Percentiles rank a stretch among this genome's conserved stretches.
These are phyloP conservation scores for Cyprinella venusta DNA, from an alignment of 2,797 vertebrate genomes.

Conservation along the genomic window DNA sequence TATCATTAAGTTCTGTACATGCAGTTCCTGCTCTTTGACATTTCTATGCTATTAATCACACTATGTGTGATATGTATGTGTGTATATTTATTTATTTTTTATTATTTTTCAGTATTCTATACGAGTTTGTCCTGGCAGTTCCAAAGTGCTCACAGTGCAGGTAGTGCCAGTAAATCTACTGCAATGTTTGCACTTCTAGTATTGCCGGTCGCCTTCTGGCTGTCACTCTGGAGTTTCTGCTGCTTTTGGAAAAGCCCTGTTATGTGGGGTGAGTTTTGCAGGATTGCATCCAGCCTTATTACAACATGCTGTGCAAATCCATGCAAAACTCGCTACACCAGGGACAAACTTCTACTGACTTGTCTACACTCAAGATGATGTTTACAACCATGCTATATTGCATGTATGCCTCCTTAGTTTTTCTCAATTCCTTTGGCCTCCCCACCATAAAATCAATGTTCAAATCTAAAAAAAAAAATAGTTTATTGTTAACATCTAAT, in stretches of 20 bases:
- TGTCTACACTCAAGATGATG: neutral
- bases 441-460: too few relatives aligned
- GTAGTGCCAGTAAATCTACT: constrained; percentile 90
- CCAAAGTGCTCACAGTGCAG: constrained; percentile 99
- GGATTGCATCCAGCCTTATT: constrained; percentile 91
- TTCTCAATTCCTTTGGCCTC: too few relatives aligned
- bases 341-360: neutral
- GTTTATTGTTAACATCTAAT: too few relatives aligned
- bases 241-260: constrained; percentile 33
- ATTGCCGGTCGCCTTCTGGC: constrained; percentile 79
- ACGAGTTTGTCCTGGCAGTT: constrained; percentile 78
- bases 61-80: neutral
- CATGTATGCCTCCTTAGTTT: neutral
- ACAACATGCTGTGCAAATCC: constrained; percentile 97
- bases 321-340: constrained; percentile 95
- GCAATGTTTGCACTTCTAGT: constrained; percentile 97
- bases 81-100: neutral
- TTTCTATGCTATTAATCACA: neutral
- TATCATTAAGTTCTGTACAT: neutral
- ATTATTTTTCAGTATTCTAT: neutral
- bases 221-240: constrained; percentile 31
- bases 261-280: constrained; percentile 87
- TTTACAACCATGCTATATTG: neutral
- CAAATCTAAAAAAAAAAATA: too few relatives aligned
- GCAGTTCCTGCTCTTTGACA: neutral